These are phyloP conservation scores for Fopius arisanus DNA, from an alignment of 1,140 invertebrate species.

Conservation along the genomic window DNA sequence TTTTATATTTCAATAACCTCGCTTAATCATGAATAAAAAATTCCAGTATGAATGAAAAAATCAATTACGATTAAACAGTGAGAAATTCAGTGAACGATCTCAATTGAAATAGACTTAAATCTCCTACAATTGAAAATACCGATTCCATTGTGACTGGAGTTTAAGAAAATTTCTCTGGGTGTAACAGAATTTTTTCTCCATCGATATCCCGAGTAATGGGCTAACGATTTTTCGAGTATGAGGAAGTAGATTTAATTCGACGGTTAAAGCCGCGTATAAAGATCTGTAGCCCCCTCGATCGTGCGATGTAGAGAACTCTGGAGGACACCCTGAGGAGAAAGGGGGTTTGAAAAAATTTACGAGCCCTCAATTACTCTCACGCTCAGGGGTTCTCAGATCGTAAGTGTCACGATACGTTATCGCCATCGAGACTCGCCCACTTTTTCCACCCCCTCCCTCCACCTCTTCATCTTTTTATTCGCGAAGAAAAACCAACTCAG, in stretches of 20 bases:
- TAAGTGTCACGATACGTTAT: constrained; percentile 14
- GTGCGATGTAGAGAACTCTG: not conserved
- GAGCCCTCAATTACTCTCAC: constrained; percentile 12
- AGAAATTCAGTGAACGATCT: too few relatives aligned
- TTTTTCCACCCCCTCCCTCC: not conserved
- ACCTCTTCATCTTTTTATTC: constrained; percentile 1
- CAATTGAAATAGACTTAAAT: too few relatives aligned
- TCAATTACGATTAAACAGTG: too few relatives aligned
- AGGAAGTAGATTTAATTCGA: constrained; percentile 8
- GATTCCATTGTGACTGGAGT: too few relatives aligned
- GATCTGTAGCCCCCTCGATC: not conserved
- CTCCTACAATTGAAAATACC: too few relatives aligned
- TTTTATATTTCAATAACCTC: too few relatives aligned
- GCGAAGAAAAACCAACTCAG: constrained; percentile 4
- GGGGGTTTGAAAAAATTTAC: not conserved
- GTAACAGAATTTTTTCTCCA: too few relatives aligned
- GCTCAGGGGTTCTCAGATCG: constrained; percentile 12
- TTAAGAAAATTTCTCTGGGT: too few relatives aligned
- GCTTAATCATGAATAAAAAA: too few relatives aligned
- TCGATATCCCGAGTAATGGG: too few relatives aligned
- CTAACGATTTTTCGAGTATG: not conserved
- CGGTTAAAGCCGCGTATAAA: constrained; percentile 6
- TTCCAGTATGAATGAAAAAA: too few relatives aligned
- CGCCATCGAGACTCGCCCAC: constrained; percentile 1
- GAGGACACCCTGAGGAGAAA: not conserved